A percentile compares a stretch with the other conserved stretches of the same genome.
Conservation (phyloP, 2,113 vertebrate species). For the Notiomystis cincta region DNA sequence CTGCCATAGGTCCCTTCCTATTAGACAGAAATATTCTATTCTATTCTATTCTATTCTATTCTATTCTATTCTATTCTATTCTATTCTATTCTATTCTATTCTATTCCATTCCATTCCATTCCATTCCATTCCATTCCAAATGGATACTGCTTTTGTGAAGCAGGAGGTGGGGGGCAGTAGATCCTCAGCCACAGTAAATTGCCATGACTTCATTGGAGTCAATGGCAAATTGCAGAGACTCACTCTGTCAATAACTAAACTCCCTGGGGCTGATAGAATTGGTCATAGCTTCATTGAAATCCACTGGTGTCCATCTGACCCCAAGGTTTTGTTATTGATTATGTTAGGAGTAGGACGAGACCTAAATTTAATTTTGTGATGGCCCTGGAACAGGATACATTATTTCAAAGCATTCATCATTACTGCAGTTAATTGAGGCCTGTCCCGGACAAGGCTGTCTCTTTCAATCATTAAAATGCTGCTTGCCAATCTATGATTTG, state of each 20-base stretch:
- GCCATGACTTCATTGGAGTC: neutral
- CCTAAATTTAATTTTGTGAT: constrained; percentile 39
- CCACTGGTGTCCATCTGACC: constrained; percentile 21
- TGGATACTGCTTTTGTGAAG: neutral
- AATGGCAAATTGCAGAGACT: constrained; percentile 25
- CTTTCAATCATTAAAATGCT: constrained; percentile 30
- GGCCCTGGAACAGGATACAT: neutral
- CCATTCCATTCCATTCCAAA: neutral
- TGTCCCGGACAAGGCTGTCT: neutral
- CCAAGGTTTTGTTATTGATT: constrained; percentile 1
- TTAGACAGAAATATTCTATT: neutral
- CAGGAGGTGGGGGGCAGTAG: neutral
- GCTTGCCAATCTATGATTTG: constrained; percentile 12
- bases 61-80: neutral
- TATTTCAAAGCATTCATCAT: neutral
- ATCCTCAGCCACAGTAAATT: constrained; percentile 12
- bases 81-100: neutral
- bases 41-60: neutral
- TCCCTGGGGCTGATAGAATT: constrained; percentile 5
- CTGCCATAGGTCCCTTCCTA: neutral
- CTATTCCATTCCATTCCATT: neutral
- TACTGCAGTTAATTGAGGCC: constrained; percentile 22
- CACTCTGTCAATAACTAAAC: neutral
- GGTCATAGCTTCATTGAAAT: neutral
- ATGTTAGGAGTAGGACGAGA: neutral